Conservation (phyloP, 35 echinoderm and acorn worm genomes). For the Apostichopus japonicus region DNA sequence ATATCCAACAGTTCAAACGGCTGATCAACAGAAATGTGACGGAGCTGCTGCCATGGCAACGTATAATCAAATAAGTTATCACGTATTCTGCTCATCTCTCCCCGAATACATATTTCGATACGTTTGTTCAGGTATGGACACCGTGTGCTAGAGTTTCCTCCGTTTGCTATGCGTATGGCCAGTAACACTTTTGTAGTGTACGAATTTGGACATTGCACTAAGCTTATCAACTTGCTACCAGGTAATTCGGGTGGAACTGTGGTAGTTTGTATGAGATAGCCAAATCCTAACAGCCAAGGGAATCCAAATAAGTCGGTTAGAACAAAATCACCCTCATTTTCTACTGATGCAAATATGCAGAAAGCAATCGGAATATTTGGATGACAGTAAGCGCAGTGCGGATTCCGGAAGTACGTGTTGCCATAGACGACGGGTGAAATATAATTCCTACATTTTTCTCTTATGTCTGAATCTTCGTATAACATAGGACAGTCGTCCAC, state of each 20-base stretch:
- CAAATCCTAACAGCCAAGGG: too few relatives aligned
- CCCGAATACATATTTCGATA: too few relatives aligned
- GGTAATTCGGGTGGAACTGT: background rate
- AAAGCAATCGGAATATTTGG: too few relatives aligned
- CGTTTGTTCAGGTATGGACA: too few relatives aligned
- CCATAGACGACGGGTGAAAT: background rate
- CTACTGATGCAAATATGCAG: too few relatives aligned
- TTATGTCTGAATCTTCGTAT: background rate
- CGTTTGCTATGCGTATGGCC: too few relatives aligned
- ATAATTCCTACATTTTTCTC: background rate
- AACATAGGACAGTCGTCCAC: background rate
- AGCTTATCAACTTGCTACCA: background rate
- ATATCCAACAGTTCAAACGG: too few relatives aligned
- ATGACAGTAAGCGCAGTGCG: constrained; percentile 13
- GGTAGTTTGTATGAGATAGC: too few relatives aligned
- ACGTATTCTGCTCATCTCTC: background rate
- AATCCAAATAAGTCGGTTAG: background rate
- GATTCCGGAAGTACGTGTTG: background rate
- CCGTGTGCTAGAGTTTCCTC: too few relatives aligned
- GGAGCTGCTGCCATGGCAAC: too few relatives aligned
- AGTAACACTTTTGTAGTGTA: background rate
- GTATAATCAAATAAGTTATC: background rate
- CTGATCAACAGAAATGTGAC: too few relatives aligned
- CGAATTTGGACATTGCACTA: background rate
- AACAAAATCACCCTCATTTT: background rate